Percentiles rank a stretch among this genome's conserved stretches.
Conservation (phyloP, 2,797 vertebrate species). For the Xenopus petersii region DNA sequence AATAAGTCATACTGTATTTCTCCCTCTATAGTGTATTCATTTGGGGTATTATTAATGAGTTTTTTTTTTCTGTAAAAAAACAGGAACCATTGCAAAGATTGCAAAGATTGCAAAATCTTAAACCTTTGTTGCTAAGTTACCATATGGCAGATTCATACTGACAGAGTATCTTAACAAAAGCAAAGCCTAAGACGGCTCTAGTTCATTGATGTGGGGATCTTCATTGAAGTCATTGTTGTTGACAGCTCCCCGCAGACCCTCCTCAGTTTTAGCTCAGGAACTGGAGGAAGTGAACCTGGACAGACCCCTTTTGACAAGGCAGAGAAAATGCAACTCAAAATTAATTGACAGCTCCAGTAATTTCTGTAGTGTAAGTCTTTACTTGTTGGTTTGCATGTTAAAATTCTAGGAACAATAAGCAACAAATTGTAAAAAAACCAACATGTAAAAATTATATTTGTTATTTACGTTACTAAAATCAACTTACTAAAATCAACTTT, state of each 20-base stretch:
- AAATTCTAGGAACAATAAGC: background rate
- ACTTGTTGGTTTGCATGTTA: background rate
- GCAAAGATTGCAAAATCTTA: background rate
- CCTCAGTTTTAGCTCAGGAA: background rate
- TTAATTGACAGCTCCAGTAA: conserved; percentile 1
- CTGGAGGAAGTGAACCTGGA: background rate
- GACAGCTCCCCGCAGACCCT: conserved; percentile 6
- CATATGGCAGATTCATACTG: conserved; percentile 15
- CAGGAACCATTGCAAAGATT: too few species aligned
- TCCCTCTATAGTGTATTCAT: too few species aligned
- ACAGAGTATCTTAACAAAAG: conserved; percentile 24
- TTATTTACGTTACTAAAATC: too few species aligned
- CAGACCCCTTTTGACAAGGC: conserved; percentile 6
- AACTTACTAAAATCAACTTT: too few species aligned
- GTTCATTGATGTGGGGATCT: conserved; percentile 7
- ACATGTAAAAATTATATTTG: too few species aligned
- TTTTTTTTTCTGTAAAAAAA: too few species aligned
- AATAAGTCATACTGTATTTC: too few species aligned
- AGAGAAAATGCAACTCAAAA: conserved; percentile 1
- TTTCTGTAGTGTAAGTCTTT: background rate
- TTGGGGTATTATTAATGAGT: too few species aligned
- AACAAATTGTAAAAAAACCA: too few species aligned
- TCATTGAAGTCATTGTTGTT: conserved; percentile 19
- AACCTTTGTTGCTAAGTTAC: conserved; percentile 38
- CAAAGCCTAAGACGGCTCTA: conserved; percentile 11